Conservation (phyloP, 53 echinoderm and acorn worm species). For the Holothuria leucospilota region DNA sequence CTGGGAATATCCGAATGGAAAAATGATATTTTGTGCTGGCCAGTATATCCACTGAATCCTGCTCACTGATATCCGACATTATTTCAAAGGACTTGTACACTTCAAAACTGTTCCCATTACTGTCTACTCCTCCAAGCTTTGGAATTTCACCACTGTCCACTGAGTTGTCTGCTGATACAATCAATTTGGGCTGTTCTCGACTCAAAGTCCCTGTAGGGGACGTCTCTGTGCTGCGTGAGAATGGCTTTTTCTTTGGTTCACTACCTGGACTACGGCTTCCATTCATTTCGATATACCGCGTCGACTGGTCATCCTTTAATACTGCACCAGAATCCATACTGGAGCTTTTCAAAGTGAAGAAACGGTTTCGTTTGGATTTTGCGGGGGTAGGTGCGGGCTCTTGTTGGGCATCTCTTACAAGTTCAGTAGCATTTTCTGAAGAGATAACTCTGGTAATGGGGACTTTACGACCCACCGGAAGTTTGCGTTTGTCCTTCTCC, state of each 20-base stretch:
- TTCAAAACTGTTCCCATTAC: conserved; percentile 94
- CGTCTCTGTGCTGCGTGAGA: conserved; percentile 76
- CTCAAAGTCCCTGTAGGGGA: conserved; percentile 78
- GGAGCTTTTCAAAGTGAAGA: conserved; percentile 79
- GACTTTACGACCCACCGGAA: conserved; percentile 84
- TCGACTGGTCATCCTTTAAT: conserved; percentile 46
- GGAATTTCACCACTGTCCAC: conserved; percentile 69
- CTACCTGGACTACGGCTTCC: conserved; percentile 78
- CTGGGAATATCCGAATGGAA: conserved; percentile 85
- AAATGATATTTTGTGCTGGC: conserved; percentile 77
- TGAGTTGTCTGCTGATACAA: conserved; percentile 67
- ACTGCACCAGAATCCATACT: conserved; percentile 85
- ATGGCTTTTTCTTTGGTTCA: conserved; percentile 65
- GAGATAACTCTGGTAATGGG: conserved; percentile 77
- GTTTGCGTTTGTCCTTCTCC: conserved; percentile 88
- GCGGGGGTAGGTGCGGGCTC: conserved; percentile 77
- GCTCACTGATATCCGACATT: conserved; percentile 96
- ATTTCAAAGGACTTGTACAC: conserved; percentile 89
- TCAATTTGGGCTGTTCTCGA: conserved; percentile 69
- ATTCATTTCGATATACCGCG: conserved; percentile 58
- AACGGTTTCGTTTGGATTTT: conserved; percentile 86
- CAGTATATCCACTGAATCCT: conserved; percentile 85
- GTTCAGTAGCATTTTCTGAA: conserved; percentile 68
- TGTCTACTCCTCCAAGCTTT: conserved; percentile 72
- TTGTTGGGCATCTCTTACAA: conserved; percentile 58